phyloP scores from a whole-genome alignment of 2,113 vertebrate genomes.

The Dasypus novemcinctus region DNA sequence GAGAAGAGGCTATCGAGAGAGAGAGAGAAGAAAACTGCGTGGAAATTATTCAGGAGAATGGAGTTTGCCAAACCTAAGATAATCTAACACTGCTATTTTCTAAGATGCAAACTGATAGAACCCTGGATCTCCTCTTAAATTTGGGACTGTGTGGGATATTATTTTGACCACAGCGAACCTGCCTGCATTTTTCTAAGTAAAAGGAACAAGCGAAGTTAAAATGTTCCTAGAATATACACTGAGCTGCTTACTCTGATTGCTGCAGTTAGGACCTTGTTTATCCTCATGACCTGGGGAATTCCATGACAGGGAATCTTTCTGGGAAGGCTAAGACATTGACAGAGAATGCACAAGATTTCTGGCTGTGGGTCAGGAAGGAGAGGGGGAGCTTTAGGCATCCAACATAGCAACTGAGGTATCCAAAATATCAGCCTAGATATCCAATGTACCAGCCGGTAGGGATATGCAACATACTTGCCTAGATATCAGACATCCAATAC shows the following conservation, averaged over 20 bases:
- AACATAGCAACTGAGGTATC: background rate
- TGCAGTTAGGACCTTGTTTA: background rate
- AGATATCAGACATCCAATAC: background rate
- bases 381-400: background rate
- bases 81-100: background rate
- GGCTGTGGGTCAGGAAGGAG: too few relatives aligned
- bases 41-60: background rate
- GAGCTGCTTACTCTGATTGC: background rate
- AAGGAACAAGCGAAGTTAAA: background rate
- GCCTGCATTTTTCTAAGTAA: background rate
- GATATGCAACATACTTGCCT: background rate
- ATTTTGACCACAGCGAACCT: background rate
- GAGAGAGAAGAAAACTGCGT: background rate
- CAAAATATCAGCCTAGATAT: background rate
- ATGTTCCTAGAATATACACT: background rate
- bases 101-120: background rate
- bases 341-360: background rate
- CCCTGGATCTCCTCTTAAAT: background rate
- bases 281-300: background rate
- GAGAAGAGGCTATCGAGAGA: background rate
- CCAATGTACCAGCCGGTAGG: background rate
- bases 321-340: background rate
- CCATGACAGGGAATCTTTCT: background rate
- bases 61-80: background rate
- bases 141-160: background rate